Percentiles rank a stretch among this genome's conserved stretches.
Evolutionary conservation across 2,797 vertebrate species (phyloP).

Genomic region (Vipera latastei): DNA sequence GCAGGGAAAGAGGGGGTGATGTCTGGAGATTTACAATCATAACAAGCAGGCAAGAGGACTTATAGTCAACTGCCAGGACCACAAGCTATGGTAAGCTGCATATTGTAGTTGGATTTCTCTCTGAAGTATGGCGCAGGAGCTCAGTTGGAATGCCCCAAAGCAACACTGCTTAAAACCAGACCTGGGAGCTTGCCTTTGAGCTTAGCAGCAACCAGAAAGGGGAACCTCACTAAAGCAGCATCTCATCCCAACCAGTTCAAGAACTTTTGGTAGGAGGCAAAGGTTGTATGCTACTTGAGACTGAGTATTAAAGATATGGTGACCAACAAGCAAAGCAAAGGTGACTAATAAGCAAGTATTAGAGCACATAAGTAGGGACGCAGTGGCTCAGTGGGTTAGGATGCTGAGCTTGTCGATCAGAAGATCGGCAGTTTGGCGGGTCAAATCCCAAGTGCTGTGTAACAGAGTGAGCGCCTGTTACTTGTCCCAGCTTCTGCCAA

Average conservation of each 20-base stretch:
- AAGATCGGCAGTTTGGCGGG: too few relatives aligned
- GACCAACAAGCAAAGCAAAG: not conserved
- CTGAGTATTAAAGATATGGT: not conserved
- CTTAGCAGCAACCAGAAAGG: not conserved
- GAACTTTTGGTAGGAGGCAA: not conserved
- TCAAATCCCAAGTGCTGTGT: too few relatives aligned
- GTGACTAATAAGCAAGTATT: not conserved
- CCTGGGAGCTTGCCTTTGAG: not conserved
- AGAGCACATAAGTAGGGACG: not conserved
- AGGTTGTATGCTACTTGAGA: not conserved
- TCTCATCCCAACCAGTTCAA: not conserved
- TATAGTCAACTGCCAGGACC: not conserved
- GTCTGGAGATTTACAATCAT: not conserved
- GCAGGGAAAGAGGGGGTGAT: not conserved
- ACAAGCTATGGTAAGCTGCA: not conserved
- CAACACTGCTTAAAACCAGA: not conserved
- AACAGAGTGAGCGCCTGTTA: too few relatives aligned
- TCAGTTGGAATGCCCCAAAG: not conserved
- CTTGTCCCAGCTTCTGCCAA: too few relatives aligned
- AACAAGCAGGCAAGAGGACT: not conserved
- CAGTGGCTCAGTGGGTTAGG: too few relatives aligned
- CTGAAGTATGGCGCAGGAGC: not conserved
- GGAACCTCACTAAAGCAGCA: not conserved
- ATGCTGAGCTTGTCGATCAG: too few relatives aligned
- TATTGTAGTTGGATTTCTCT: not conserved